Evolutionary conservation across 1,140 invertebrate species (phyloP), one percentile per base, ranked within the genome.

Genomic region (Conus betulinus): DNA sequence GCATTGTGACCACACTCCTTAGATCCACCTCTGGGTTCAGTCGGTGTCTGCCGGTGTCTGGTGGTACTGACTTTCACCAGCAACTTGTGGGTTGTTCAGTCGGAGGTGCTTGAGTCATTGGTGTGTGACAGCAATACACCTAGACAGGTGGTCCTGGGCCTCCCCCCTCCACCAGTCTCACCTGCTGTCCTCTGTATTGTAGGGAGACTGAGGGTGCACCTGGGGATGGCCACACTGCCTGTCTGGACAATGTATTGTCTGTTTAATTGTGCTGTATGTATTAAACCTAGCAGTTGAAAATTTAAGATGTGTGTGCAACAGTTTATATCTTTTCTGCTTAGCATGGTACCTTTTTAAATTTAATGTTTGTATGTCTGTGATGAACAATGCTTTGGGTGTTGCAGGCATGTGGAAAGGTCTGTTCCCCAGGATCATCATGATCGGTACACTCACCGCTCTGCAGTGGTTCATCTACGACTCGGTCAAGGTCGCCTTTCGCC

Each of bases 401-500:
- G 27, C 93, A 95, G 97, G 97, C 89, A 96, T 99, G 89, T 99
- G 99, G 99, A 99, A 99, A 95, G 99, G 99, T 93, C 96, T 99
- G 39, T 96, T 97, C 89, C 98, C 99, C 82, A 98, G 99, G 96
- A 99, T 99, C 94, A 97, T 99, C 89, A 99, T 99, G 99, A 99
- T 99, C 94, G 99, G 99, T 97, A 99, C 99, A 17, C 96, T 99
- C 81, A 99, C 99, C 78, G 99, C 98, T 57, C 97, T 98, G 79
- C 99, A 99, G 95, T 99, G 99, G 99, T 99, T 99, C 96, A 99
- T 99, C 95, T 99, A 99, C 94, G 99, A 99, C 95, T 98, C 97
- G 60, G 98, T 99, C 60, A 96, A 96, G 91, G 96, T 96, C 27
- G 94, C 92, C 85, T 95, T 96, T 91, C 94, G 97, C 91, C 97